These are phyloP conservation scores for Sitodiplosis mosellana DNA, from an alignment of 1,140 invertebrate species.

Conservation along the genomic window DNA sequence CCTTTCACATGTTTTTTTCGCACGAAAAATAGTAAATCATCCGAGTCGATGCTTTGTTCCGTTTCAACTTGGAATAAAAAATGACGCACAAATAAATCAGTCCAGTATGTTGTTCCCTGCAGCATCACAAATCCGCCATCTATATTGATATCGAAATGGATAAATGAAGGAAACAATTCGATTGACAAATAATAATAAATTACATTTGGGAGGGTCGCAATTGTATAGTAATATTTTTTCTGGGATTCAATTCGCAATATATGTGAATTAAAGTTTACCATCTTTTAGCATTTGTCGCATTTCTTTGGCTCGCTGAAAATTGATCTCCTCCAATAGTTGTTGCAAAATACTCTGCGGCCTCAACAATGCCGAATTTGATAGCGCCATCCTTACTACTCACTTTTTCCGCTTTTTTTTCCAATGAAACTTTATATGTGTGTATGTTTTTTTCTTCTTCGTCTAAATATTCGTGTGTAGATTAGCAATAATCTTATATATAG, in stretches of 20 bases:
- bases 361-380: slow-evolving; percentile 34
- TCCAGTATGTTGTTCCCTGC: slow-evolving; percentile 89
- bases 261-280: slow-evolving; percentile 33
- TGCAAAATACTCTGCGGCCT: slow-evolving; percentile 49
- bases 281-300: slow-evolving; percentile 71
- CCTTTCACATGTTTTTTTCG: slow-evolving; percentile 77
- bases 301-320: slow-evolving; percentile 76
- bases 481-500: too few species aligned
- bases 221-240: too few species aligned
- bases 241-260: neutral
- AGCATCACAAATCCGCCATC: slow-evolving; percentile 78
- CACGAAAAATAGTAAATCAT: slow-evolving; percentile 92
- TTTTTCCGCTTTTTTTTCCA: too few species aligned
- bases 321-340: slow-evolving; percentile 73
- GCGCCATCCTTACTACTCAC: slow-evolving; percentile 38
- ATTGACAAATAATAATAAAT: too few species aligned
- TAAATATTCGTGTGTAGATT: too few species aligned
- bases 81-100: slow-evolving; percentile 83
- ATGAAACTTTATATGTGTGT: too few species aligned
- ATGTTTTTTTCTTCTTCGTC: too few species aligned
- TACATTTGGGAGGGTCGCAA: neutral
- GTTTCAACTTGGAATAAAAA: slow-evolving; percentile 73
- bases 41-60: slow-evolving; percentile 61
- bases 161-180: too few species aligned
- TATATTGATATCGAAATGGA: slow-evolving; percentile 31